Base-by-base conservation (phyloP, 2,797 vertebrate genomes). In the Acrossocheilus fasciatus region DNA sequence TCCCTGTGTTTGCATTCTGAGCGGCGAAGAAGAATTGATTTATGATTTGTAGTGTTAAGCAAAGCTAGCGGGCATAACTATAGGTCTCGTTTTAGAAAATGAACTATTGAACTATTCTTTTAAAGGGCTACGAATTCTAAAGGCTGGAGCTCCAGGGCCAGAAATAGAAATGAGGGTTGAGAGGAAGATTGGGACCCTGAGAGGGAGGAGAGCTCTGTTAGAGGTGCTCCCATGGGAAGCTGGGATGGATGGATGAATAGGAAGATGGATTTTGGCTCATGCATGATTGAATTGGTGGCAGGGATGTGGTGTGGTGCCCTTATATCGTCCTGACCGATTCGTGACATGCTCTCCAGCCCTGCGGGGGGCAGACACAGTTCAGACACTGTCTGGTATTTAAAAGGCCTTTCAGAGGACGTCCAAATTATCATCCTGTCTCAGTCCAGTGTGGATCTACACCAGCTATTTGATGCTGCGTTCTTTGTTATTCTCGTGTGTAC, bases 181-280 rank as follows among this genome's bases (percentile, higher is more conserved):
- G 45, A 8, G 34, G 41, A 23, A 39, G 74, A 77, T 39, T 54
- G 62, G 14, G 59, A 41, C 4, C 23, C 9, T 39, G 23, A 62
- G 43, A 39, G 57, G 59, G 73, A 52, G 73, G 59, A 39, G 59
- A 39, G 30, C 73, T 54, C 59, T 57, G 23, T 66, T 68, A 68
- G 34, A 84, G 68, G 34, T 52, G 74, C 4, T 77, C 83, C 83
- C 75, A 8, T 45, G 83, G 75, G 83, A 85, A 8, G 39, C 75
- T 41, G 74, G 70, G 45, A 76, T 23, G 1, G n/a, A 64, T 43
- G 36, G 36, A 45, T 70, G 62, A 77, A 78, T 34, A 59, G 36
- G 70, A 85, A 78, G n/a, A 70, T 85, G 50, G 83, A 79, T 45
- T 85, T 79, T 78, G 47, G 50, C 59, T 70, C 62, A 79, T 79